Evolutionary conservation across 2,113 vertebrate genomes (phyloP).

Genomic region (Barbus barbus): DNA sequence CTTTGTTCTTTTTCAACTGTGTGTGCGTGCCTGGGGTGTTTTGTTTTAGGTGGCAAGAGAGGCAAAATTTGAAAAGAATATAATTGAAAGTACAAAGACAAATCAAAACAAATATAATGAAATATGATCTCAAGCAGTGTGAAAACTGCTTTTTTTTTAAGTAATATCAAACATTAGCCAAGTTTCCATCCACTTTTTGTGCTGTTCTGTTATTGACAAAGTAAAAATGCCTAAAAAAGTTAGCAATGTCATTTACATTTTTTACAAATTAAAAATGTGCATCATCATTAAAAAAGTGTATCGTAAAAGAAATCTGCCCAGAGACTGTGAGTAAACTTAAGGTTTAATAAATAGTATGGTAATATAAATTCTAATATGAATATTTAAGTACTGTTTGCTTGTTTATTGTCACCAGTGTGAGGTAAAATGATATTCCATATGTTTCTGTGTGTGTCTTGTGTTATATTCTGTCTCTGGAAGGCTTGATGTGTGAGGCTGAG

Average conservation of each 20-base stretch:
- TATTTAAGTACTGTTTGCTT: neutral
- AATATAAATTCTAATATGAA: neutral
- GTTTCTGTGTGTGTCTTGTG: conserved; percentile 33
- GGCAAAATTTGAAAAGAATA: neutral
- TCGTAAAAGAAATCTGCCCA: neutral
- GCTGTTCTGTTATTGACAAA: neutral
- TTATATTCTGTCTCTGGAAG: conserved; percentile 66
- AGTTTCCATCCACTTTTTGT: neutral
- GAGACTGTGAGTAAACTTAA: neutral
- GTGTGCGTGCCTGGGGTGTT: neutral
- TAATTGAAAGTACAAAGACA: neutral
- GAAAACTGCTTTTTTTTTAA: neutral
- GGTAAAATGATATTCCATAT: neutral
- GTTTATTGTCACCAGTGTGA: neutral
- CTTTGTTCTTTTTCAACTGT: neutral
- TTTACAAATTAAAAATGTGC: neutral
- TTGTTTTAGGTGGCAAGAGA: neutral
- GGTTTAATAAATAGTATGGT: neutral
- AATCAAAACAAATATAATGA: conserved; percentile 7
- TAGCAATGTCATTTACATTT: too few relatives aligned
- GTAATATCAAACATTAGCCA: neutral
- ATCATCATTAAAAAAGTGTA: neutral
- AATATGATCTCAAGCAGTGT: neutral
- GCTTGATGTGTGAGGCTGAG: conserved; percentile 86
- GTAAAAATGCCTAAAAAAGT: neutral